phyloP scores from a whole-genome alignment of 2,888 invertebrate species.

The Flabesymbios commensalis region DNA sequence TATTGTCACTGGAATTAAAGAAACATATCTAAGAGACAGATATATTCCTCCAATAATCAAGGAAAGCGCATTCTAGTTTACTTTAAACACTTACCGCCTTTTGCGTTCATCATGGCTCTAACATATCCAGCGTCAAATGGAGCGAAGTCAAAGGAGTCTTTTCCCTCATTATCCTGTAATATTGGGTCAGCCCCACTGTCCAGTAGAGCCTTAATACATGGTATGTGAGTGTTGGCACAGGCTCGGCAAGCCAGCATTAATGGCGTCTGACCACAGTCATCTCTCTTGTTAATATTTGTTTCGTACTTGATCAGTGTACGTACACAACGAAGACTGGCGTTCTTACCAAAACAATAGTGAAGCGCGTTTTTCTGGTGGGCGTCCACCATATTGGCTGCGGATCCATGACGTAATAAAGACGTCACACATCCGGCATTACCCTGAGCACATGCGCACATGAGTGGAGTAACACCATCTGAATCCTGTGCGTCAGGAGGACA shows the following conservation, averaged over 20 bases:
- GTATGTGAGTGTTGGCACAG: conserved; percentile 30
- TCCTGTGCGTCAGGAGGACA: conserved; percentile 9
- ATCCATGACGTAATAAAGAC: conserved; percentile 21
- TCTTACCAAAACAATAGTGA: conserved; percentile 36
- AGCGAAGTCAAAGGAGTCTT: conserved; percentile 38
- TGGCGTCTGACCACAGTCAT: conserved; percentile 28
- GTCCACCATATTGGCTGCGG: conserved; percentile 26
- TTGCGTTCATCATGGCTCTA: conserved; percentile 32
- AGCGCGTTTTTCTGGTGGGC: conserved; percentile 25
- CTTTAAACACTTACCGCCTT: too few relatives aligned
- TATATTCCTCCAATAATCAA: too few relatives aligned
- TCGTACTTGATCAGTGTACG: conserved; percentile 30
- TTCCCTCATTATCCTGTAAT: conserved; percentile 35
- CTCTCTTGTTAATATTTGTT: conserved; percentile 26
- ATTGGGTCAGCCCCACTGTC: conserved; percentile 37
- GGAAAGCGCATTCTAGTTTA: too few relatives aligned
- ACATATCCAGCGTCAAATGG: conserved; percentile 33
- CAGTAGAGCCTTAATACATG: conserved; percentile 33
- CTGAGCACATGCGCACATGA: conserved; percentile 32
- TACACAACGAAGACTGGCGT: conserved; percentile 32
- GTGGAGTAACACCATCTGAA: conserved; percentile 27
- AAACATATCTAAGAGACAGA: too few relatives aligned
- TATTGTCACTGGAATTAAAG: too few relatives aligned
- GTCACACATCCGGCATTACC: conserved; percentile 22
- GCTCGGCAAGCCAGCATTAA: conserved; percentile 35